Evolutionary conservation across 1,140 invertebrate genomes (phyloP), one percentile per base, ranked within the genome.

Genomic region (Delia radicum): DNA sequence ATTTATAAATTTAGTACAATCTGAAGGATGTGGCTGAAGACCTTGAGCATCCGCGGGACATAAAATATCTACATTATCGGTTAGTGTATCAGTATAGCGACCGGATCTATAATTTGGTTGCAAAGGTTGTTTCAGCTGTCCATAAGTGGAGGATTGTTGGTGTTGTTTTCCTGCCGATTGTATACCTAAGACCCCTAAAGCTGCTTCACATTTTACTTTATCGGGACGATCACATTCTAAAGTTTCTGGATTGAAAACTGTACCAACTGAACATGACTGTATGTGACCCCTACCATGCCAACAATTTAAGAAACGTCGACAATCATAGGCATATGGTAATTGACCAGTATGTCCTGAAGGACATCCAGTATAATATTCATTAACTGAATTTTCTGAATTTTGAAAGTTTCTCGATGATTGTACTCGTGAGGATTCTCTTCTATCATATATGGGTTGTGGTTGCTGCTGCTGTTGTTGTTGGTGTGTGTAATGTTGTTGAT

Each of bases 301-400:
- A 78, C 93, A 94, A 79, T 91, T 92, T 8, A 93, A 87, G 81
- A 90, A 94, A 77, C 91, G 90, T 78, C 89, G 88, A 72, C 93
- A 94, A 78, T 93, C 90, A 0, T 87, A 82, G 0, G 87, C 87
- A 81, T 91, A 91, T 0, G 90, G 86, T 75, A 90, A 90, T 62
- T 88, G 84, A 0, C 92, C 92, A 0, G 88, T 90, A 4, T 87
- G 87, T 29, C 87, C 85, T 13, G 79, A 26, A 2, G 91, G 90
- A 79, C 91, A 92, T n/a, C 84, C 81, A 21, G 74, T 77, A 15
- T 77, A 48, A 33, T 75, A 75, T 27, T 75, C 75, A 5, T 18
- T 67, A 4, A 74, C 71, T n/a, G 69, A 24, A 37, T 76, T 74
- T 26, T 74, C 75, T 6, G 37, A 28, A 69, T 28, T 55, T 61